Conservation (phyloP, 2,888 invertebrate genomes). For the Acronicta alni region DNA sequence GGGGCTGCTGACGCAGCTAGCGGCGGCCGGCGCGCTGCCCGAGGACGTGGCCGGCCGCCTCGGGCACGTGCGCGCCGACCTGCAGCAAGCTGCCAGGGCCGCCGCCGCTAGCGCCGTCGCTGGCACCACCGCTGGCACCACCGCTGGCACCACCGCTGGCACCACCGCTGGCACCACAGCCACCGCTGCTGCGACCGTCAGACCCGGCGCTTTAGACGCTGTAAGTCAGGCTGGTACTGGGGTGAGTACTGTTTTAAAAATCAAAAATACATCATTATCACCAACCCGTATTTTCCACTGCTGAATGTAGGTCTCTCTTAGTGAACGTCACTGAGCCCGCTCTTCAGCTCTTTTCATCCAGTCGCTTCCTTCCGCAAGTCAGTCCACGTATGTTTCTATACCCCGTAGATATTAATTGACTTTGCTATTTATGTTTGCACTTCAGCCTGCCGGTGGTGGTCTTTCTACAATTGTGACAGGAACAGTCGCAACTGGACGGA, state of each 20-base stretch:
- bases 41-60: slow-evolving; percentile 9
- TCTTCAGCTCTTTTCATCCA: too few relatives aligned
- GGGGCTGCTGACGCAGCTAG: slow-evolving; percentile 35
- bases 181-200: background rate
- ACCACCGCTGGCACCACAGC: background rate
- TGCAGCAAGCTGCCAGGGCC: background rate
- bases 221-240: background rate
- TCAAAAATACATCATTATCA: too few relatives aligned
- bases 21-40: slow-evolving; percentile 29
- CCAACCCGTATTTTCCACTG: too few relatives aligned
- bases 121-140: background rate
- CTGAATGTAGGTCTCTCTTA: too few relatives aligned
- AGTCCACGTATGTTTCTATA: too few relatives aligned
- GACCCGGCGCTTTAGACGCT: background rate
- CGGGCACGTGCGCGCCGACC: slow-evolving; percentile 10
- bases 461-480: background rate
- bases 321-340: too few relatives aligned
- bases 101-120: too few relatives aligned
- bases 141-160: background rate
- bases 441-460: background rate
- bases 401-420: too few relatives aligned
- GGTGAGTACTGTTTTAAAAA: background rate
- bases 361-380: too few relatives aligned
- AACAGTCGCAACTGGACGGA: background rate
- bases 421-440: too few relatives aligned